Percentiles rank a stretch among this genome's conserved stretches.
Evolutionary conservation across 2,888 invertebrate genomes (phyloP).

Genomic region (Shargacucullia verbasci): DNA sequence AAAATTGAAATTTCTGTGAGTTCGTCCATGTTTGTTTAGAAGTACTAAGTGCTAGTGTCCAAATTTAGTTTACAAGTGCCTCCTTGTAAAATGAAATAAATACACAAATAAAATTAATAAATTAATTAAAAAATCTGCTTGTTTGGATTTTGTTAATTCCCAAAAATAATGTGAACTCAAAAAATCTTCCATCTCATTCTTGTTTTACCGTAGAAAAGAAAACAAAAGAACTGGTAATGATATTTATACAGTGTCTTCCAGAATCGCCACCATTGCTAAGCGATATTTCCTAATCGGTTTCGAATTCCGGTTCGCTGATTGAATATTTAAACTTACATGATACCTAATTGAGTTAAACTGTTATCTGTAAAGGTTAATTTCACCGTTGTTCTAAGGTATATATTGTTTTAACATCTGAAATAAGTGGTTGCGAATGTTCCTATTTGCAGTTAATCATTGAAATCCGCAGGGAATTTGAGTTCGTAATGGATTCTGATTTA

Average conservation of each 20-base stretch:
- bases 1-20: too few relatives aligned
- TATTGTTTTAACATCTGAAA: slow-evolving; percentile 48
- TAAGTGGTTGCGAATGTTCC: slow-evolving; percentile 25
- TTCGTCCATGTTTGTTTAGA: too few relatives aligned
- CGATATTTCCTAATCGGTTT: slow-evolving; percentile 51
- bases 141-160: too few relatives aligned
- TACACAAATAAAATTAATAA: too few relatives aligned
- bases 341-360: slow-evolving; percentile 55
- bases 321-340: slow-evolving; percentile 57
- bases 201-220: too few relatives aligned
- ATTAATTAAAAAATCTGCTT: too few relatives aligned
- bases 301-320: slow-evolving; percentile 52
- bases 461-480: slow-evolving; percentile 17
- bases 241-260: slow-evolving; percentile 2
- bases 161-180: too few relatives aligned
- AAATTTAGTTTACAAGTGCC: too few relatives aligned
- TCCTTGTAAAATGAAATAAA: too few relatives aligned
- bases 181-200: too few relatives aligned
- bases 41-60: too few relatives aligned
- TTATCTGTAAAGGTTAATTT: slow-evolving; percentile 48
- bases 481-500: background rate
- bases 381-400: slow-evolving; percentile 39
- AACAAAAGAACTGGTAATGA: too few relatives aligned
- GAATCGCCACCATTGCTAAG: slow-evolving; percentile 37
- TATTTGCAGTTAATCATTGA: slow-evolving; percentile 54